Conservation (phyloP, 2,888 invertebrate genomes). For the Nezara viridula region DNA sequence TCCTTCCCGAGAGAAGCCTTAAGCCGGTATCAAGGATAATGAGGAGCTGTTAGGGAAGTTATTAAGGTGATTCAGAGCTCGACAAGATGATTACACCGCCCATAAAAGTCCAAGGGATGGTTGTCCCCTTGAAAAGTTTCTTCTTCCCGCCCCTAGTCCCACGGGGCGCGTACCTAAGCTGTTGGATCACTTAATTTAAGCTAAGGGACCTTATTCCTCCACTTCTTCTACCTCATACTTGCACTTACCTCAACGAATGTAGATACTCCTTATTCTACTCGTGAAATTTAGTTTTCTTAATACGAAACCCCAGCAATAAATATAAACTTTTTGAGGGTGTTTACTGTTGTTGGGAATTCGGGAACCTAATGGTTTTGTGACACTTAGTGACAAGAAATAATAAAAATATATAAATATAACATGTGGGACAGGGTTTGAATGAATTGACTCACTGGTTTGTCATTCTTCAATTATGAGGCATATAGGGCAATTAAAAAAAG, state of each 20-base stretch:
- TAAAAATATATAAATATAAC: no score
- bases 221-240: neutral
- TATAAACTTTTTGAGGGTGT: no score
- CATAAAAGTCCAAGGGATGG: neutral
- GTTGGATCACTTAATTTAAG: neutral
- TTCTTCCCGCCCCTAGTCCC: neutral
- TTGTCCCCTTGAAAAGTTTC: slow-evolving; percentile 14
- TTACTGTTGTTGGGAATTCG: no score
- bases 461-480: no score
- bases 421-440: no score
- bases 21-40: neutral
- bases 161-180: neutral
- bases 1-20: neutral
- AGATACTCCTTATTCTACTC: neutral
- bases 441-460: no score
- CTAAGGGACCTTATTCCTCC: neutral
- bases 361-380: no score
- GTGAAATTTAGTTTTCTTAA: no score
- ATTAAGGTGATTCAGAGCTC: slow-evolving; percentile 27
- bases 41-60: slow-evolving; percentile 33
- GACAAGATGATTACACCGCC: neutral
- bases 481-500: no score
- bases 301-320: no score
- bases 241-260: neutral
- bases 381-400: no score